Conservation (phyloP, 2,797 vertebrate genomes). For the Esox masquinongy region DNA sequence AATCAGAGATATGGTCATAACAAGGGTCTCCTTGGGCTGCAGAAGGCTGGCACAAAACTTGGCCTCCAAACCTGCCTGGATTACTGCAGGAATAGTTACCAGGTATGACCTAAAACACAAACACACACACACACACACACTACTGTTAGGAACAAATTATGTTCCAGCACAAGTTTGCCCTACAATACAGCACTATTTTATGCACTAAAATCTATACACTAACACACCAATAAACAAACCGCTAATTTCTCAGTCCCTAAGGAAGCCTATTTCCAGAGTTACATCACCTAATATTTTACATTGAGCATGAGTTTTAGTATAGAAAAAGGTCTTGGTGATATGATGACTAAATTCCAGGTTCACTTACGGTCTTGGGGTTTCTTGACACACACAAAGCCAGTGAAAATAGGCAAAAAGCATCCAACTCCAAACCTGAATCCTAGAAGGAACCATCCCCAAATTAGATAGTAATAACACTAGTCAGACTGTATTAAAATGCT, state of each 20-base stretch:
- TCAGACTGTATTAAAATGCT: neutral
- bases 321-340: too few species aligned
- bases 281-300: too few species aligned
- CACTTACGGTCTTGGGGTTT: slow-evolving; percentile 55
- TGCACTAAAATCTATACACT: too few species aligned
- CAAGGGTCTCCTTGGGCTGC: slow-evolving; percentile 61
- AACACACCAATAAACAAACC: too few species aligned
- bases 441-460: slow-evolving; percentile 47
- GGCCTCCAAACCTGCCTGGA: slow-evolving; percentile 58
- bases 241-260: too few species aligned
- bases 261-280: too few species aligned
- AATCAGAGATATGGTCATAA: slow-evolving; percentile 59
- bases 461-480: neutral
- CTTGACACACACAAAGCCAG: slow-evolving; percentile 32
- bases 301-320: too few species aligned
- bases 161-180: too few species aligned
- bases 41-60: slow-evolving; percentile 65
- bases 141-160: too few species aligned
- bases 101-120: slow-evolving; percentile 44
- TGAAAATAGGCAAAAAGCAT: slow-evolving; percentile 40
- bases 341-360: neutral
- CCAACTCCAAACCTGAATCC: slow-evolving; percentile 45
- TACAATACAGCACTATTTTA: too few species aligned
- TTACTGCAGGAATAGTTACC: slow-evolving; percentile 65
- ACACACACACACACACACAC: too few species aligned